Conservation (phyloP, 2,797 vertebrate genomes). For the Dicrostonyx torquatus region DNA sequence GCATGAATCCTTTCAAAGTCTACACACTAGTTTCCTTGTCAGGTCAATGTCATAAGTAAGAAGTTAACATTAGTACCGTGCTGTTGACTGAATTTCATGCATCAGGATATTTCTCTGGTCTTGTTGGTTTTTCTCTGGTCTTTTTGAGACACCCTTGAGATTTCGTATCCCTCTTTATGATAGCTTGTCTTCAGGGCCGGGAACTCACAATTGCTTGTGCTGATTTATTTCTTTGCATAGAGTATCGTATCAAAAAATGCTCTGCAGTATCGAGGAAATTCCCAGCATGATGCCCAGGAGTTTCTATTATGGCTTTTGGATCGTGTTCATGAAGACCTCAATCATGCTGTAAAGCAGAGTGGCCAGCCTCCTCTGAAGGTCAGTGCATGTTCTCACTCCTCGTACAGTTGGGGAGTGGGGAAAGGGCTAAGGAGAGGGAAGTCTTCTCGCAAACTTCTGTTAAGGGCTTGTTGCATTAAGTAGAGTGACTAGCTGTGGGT, state of each 20-base stretch:
- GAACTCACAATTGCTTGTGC: constrained; percentile 11
- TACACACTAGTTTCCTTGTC: background rate
- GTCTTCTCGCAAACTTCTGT: background rate
- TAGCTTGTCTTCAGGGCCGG: constrained; percentile 22
- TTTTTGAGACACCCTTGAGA: background rate
- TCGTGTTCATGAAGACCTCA: constrained; percentile 96
- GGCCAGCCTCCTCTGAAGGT: constrained; percentile 92
- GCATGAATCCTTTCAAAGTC: background rate
- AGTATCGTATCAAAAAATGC: constrained; percentile 96
- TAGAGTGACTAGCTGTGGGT: background rate
- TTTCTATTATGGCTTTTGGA: constrained; percentile 99
- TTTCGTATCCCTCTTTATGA: background rate
- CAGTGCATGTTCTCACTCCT: background rate
- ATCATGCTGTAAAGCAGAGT: constrained; percentile 90
- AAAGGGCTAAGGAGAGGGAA: background rate
- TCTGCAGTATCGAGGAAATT: constrained; percentile 95
- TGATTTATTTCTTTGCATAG: constrained; percentile 83
- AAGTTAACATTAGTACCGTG: background rate
- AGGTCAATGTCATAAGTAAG: background rate
- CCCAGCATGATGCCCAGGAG: constrained; percentile 98
- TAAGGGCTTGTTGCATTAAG: background rate
- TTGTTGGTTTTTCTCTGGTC: background rate
- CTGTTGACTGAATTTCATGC: background rate
- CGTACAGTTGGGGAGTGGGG: background rate
- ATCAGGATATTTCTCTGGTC: background rate